Evolutionary conservation across 2,797 vertebrate species (phyloP).

Genomic region (Sardinella longiceps): DNA sequence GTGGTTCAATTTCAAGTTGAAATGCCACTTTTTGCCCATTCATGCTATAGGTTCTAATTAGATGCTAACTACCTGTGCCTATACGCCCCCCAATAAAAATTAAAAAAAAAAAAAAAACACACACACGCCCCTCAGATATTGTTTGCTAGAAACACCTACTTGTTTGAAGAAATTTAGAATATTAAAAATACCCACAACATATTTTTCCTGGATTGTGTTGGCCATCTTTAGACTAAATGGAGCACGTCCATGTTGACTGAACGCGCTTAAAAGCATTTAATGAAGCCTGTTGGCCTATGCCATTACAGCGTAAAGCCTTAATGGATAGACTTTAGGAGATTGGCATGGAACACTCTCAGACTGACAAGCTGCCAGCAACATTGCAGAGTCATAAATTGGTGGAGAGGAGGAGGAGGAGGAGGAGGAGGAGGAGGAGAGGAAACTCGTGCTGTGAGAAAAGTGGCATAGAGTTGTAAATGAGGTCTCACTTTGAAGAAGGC

Average conservation of each 20-base stretch:
- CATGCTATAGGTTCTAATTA: too few species aligned
- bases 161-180: too few species aligned
- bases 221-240: too few species aligned
- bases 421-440: not conserved
- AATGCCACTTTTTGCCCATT: too few species aligned
- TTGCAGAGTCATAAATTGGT: not conserved
- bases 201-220: too few species aligned
- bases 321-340: not conserved
- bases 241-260: not conserved
- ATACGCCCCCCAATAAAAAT: too few species aligned
- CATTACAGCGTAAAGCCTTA: not conserved
- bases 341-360: not conserved
- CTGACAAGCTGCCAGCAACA: not conserved
- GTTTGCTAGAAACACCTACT: too few species aligned
- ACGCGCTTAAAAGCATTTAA: not conserved
- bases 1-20: too few species aligned
- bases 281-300: not conserved
- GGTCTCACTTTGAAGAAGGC: not conserved
- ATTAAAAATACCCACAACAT: too few species aligned
- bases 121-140: too few species aligned
- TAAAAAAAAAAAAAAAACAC: too few species aligned
- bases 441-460: not conserved
- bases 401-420: not conserved
- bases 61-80: too few species aligned
- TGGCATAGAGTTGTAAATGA: not conserved